Conservation (phyloP, 2,113 vertebrate genomes). For the Edolisoma coerulescens region DNA sequence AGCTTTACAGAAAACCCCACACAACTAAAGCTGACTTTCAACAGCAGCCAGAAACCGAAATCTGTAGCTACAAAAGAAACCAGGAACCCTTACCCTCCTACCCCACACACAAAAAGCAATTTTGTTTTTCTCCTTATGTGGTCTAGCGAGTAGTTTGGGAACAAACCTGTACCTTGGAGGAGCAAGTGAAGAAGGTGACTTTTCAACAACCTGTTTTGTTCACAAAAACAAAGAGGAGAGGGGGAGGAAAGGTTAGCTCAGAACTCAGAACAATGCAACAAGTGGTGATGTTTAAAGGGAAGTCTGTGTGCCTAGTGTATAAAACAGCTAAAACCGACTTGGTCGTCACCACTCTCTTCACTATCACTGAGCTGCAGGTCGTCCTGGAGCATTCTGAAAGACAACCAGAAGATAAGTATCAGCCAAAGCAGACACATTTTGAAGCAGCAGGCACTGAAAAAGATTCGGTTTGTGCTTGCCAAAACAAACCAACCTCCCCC, state of each 20-base stretch:
- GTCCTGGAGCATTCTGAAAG: slow-evolving; percentile 73
- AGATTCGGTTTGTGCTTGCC: background rate
- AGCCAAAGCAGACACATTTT: slow-evolving; percentile 1
- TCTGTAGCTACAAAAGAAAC: background rate
- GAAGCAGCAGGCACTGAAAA: background rate
- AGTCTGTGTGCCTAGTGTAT: background rate
- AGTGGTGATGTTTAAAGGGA: background rate
- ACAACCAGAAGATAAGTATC: slow-evolving; percentile 30
- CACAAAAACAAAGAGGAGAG: slow-evolving; percentile 22
- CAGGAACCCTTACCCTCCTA: background rate
- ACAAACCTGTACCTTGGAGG: slow-evolving; percentile 74
- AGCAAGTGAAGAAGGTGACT: slow-evolving; percentile 63
- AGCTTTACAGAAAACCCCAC: background rate
- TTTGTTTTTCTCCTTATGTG: background rate
- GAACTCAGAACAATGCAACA: background rate
- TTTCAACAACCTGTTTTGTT: slow-evolving; percentile 72
- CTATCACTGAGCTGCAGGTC: slow-evolving; percentile 81
- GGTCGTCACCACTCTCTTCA: slow-evolving; percentile 73
- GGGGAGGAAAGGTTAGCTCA: slow-evolving; percentile 59
- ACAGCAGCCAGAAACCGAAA: background rate
- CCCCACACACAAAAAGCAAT: background rate
- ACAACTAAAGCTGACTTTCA: background rate
- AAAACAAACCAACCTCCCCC: background rate
- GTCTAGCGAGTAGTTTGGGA: slow-evolving; percentile 11
- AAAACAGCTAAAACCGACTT: slow-evolving; percentile 63